phyloP scores from a whole-genome alignment of 2,888 invertebrate genomes.

The Morpho helenor region DNA sequence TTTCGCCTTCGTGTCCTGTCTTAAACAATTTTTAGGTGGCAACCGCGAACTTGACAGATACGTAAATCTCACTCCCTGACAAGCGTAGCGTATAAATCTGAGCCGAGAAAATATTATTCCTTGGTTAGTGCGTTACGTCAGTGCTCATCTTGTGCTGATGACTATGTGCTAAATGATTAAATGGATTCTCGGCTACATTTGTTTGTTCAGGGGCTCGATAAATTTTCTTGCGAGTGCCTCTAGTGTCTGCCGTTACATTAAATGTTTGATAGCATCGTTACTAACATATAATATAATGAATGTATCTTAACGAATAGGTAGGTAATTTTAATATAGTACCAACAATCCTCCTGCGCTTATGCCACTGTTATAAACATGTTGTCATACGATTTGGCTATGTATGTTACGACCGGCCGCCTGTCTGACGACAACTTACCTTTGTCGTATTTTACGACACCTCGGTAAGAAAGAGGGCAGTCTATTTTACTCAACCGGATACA shows the following conservation, averaged over 20 bases:
- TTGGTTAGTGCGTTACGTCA: constrained; percentile 41
- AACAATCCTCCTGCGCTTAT: too few relatives aligned
- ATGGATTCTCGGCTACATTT: constrained; percentile 61
- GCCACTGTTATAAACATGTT: too few relatives aligned
- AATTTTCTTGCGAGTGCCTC: constrained; percentile 41
- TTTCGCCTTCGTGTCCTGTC: background rate
- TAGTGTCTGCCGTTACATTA: constrained; percentile 36
- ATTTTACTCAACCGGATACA: too few relatives aligned
- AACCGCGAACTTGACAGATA: constrained; percentile 44
- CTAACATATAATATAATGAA: background rate
- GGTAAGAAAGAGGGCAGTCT: too few relatives aligned
- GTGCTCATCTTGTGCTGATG: constrained; percentile 33
- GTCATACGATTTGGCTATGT: too few relatives aligned
- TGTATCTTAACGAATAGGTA: too few relatives aligned
- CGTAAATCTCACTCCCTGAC: constrained; percentile 68
- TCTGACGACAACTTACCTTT: too few relatives aligned
- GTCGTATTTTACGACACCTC: too few relatives aligned
- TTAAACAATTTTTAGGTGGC: background rate
- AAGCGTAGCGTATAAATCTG: constrained; percentile 58
- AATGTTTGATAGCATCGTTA: constrained; percentile 11
- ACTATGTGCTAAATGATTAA: constrained; percentile 63
- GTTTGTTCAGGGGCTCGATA: constrained; percentile 63
- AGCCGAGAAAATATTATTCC: constrained; percentile 61
- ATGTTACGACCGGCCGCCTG: too few relatives aligned
- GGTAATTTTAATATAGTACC: too few relatives aligned